Conservation (phyloP, 1,140 invertebrate genomes). For the Sipha flava region DNA sequence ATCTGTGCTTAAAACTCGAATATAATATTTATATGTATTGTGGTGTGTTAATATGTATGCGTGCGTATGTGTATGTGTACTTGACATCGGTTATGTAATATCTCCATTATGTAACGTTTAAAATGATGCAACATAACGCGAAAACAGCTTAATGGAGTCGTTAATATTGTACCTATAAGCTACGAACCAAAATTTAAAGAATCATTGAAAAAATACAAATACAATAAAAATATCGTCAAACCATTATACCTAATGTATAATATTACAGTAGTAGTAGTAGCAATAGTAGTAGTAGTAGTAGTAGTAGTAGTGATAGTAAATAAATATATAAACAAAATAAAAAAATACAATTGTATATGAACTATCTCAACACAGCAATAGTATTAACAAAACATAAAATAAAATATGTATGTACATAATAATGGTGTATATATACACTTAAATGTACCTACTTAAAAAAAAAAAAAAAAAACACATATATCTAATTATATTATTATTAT, state of each 20-base stretch:
- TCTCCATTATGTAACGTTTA: neutral
- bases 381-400: neutral
- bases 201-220: neutral
- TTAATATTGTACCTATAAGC: neutral
- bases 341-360: neutral
- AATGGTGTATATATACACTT: neutral
- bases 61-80: neutral
- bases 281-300: neutral
- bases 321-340: slow-evolving; percentile 18
- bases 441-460: neutral
- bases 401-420: neutral
- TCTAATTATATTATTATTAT: neutral
- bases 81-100: neutral
- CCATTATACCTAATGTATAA: no score
- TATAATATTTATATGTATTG: neutral
- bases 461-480: neutral
- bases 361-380: neutral
- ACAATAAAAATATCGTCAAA: neutral
- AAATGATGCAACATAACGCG: neutral
- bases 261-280: no score
- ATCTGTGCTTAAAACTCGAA: neutral
- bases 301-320: neutral
- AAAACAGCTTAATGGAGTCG: neutral
- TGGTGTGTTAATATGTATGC: neutral
- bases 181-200: neutral